These are phyloP conservation scores for Tragopan temminckii DNA, from an alignment of 2,797 vertebrate species.

Conservation along the genomic window DNA sequence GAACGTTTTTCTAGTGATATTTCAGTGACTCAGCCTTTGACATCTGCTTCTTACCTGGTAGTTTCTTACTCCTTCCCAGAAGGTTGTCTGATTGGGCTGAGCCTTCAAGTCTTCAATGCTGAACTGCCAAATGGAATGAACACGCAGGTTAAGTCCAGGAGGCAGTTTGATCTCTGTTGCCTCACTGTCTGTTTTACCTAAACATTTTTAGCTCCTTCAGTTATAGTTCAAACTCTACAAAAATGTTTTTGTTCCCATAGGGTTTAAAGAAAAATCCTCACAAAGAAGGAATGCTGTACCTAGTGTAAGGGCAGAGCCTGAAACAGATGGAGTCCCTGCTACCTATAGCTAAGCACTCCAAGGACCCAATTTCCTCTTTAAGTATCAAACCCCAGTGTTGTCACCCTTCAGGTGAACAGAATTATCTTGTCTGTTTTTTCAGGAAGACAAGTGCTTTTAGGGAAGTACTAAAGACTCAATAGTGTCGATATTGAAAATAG, in stretches of 20 bases:
- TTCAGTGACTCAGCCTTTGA: not conserved
- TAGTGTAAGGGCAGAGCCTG: not conserved
- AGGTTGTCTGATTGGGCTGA: slow-evolving; percentile 89
- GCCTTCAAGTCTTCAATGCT: slow-evolving; percentile 94
- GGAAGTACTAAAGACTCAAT: not conserved
- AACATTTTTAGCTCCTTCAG: not conserved
- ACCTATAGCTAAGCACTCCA: not conserved
- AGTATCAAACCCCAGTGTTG: not conserved
- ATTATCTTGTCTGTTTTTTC: not conserved
- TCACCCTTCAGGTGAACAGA: not conserved
- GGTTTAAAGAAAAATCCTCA: not conserved
- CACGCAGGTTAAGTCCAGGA: not conserved
- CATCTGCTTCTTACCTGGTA: slow-evolving; percentile 88
- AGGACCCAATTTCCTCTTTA: not conserved
- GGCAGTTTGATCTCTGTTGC: not conserved
- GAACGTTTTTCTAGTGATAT: not conserved
- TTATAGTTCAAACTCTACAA: not conserved
- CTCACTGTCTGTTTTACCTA: not conserved
- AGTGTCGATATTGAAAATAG: not conserved
- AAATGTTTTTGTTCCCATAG: not conserved
- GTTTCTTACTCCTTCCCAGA: slow-evolving; percentile 97
- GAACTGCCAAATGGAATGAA: slow-evolving; percentile 84
- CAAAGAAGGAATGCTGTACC: not conserved
- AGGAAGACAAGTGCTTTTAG: not conserved
- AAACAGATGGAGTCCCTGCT: not conserved